phyloP scores from a whole-genome alignment of 2,888 invertebrate genomes.

The Eumacrocentrus americanus region DNA sequence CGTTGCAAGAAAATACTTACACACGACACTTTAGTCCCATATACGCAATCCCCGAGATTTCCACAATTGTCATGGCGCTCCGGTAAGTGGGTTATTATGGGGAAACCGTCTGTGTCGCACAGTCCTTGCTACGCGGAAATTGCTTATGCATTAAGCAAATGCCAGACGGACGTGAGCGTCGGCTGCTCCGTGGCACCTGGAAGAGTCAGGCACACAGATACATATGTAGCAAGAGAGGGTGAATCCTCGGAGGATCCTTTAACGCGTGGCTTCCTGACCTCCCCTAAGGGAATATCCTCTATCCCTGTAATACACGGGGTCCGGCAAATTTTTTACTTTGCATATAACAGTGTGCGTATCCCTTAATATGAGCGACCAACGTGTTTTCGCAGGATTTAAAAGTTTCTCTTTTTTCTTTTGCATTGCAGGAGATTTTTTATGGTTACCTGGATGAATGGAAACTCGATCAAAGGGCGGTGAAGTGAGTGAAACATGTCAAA shows the following conservation, averaged over 20 bases:
- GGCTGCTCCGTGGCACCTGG: slow-evolving; percentile 5
- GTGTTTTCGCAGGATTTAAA: not conserved
- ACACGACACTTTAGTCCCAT: slow-evolving; percentile 20
- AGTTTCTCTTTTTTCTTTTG: no score
- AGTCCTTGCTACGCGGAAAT: slow-evolving; percentile 49
- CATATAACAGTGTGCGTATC: not conserved
- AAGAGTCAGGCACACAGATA: slow-evolving; percentile 5
- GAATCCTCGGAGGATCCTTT: not conserved
- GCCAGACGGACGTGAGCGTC: slow-evolving; percentile 44
- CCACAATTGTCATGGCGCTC: slow-evolving; percentile 39
- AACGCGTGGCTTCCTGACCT: slow-evolving; percentile 26
- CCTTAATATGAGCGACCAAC: not conserved
- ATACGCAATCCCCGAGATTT: slow-evolving; percentile 19
- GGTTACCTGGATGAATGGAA: no score
- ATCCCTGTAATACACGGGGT: not conserved
- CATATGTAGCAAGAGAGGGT: slow-evolving; percentile 7
- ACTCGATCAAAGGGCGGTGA: no score
- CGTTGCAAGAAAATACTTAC: not conserved
- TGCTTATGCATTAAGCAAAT: slow-evolving; percentile 58
- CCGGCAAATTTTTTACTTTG: slow-evolving; percentile 22
- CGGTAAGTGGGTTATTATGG: slow-evolving; percentile 55
- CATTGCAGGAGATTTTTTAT: no score
- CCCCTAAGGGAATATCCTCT: slow-evolving; percentile 20
- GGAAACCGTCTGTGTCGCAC: slow-evolving; percentile 48
- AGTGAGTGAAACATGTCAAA: no score